Conservation (phyloP, 2,888 invertebrate species). For the Caenorhabditis afra region DNA sequence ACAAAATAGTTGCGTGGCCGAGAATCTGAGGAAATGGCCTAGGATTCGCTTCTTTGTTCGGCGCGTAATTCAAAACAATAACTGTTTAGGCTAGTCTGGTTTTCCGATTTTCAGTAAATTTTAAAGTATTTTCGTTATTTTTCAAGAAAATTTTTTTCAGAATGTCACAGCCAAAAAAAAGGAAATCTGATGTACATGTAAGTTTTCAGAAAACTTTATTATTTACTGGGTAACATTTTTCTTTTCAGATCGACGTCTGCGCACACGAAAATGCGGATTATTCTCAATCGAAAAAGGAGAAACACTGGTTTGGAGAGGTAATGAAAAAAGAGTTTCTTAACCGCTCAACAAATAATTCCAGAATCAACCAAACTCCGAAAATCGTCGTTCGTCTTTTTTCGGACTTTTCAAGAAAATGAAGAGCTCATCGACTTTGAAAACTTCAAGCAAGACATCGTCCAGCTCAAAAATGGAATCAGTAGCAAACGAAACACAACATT, state of each 20-base stretch:
- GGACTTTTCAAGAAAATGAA: constrained; percentile 45
- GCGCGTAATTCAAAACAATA: constrained; percentile 30
- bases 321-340: not conserved
- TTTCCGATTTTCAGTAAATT: not conserved
- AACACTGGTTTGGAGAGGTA: constrained; percentile 47
- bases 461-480: constrained; percentile 34
- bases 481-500: constrained; percentile 36
- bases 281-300: constrained; percentile 39
- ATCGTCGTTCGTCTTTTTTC: constrained; percentile 30
- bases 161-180: constrained; percentile 53
- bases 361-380: constrained; percentile 20
- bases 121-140: not conserved
- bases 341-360: not conserved
- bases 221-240: constrained; percentile 2
- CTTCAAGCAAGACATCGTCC: constrained; percentile 13
- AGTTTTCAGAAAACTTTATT: constrained; percentile 30
- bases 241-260: constrained; percentile 39
- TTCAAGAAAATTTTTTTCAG: constrained; percentile 19
- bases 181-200: constrained; percentile 55
- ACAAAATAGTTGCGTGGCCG: constrained; percentile 13
- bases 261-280: constrained; percentile 32
- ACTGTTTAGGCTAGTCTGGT: not conserved
- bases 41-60: not conserved
- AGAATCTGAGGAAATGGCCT: constrained; percentile 11
- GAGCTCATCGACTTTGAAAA: constrained; percentile 24